Evolutionary conservation across 2,888 invertebrate genomes (phyloP).

Genomic region (Penaeus monodon): DNA sequence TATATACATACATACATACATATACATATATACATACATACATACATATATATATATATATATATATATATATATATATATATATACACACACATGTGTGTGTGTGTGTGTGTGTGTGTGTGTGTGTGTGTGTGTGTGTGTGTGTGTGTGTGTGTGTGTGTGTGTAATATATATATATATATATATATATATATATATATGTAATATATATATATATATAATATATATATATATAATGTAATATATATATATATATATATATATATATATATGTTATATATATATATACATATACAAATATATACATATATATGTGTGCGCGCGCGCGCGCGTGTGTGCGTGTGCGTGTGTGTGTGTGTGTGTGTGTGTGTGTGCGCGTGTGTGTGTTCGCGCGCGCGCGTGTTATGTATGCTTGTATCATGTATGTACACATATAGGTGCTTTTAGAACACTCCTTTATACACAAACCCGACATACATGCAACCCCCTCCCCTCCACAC

Average conservation of each 20-base stretch:
- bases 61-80: background rate
- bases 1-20: constrained; percentile 7
- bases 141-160: background rate
- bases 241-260: background rate
- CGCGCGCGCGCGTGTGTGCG: no score
- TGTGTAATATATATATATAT: no score
- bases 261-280: background rate
- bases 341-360: background rate
- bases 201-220: background rate
- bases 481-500: no score
- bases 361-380: background rate
- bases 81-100: background rate
- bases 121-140: background rate
- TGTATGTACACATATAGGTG: no score
- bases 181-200: no score
- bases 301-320: background rate
- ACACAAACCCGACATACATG: no score
- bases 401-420: no score
- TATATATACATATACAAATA: background rate
- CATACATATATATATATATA: no score
- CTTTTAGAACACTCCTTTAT: no score
- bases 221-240: constrained; percentile 2
- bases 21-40: background rate
- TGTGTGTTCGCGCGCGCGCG: background rate
- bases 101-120: background rate